Base-by-base conservation (phyloP, 2,888 invertebrate genomes). In the Cacoxenus indagator region DNA sequence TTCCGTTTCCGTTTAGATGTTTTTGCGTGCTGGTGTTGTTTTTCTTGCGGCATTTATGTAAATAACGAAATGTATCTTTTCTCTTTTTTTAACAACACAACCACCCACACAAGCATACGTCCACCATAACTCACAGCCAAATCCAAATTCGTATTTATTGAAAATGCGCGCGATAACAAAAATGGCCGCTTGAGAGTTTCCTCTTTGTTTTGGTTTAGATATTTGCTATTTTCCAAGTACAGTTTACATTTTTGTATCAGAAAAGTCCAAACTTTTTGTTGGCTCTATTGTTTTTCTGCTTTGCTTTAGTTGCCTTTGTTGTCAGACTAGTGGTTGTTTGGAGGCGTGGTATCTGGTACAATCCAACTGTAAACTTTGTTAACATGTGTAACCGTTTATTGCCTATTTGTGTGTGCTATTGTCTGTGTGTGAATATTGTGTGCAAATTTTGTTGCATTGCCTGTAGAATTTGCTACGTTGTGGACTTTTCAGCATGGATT, bases 361-460 rank as follows among this genome's bases (percentile, higher is more conserved):
- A 65, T 70, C 68, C 61, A 73, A 73, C 75, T 73, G 76, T 71
- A 75, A 77, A 77, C 81, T 83, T 82, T 81, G 79, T 80, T 81
- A 82, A 77, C 83, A 80, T 80, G 79, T 80, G 83, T 76, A 81
- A 70, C 79, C 76, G 83, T 77, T 80, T 80, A 80, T 80, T 78
- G 81, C 62, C 54, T 37, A 9, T 55, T 14, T 69, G 48, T 55
- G 37, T 54, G 67, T 46, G 31, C 27, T 67, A 4, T 5, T 26
- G 29, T 55, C 26, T 70, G 67, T 73, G 62, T 73, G 64, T 51
- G 37, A 37, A 37, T n/a, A n/a, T n/a, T n/a, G n/a, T n/a, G n/a
- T n/a, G n/a, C n/a, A n/a, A n/a, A n/a, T 37, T 37, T 37, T 14
- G 37, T 37, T 1, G 8, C 5, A 2, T 11, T 1, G 37, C 37